Percentiles rank a stretch among this genome's conserved stretches.
phyloP scores from a whole-genome alignment of 2,888 invertebrate genomes.

The Coenonympha glycerion region DNA sequence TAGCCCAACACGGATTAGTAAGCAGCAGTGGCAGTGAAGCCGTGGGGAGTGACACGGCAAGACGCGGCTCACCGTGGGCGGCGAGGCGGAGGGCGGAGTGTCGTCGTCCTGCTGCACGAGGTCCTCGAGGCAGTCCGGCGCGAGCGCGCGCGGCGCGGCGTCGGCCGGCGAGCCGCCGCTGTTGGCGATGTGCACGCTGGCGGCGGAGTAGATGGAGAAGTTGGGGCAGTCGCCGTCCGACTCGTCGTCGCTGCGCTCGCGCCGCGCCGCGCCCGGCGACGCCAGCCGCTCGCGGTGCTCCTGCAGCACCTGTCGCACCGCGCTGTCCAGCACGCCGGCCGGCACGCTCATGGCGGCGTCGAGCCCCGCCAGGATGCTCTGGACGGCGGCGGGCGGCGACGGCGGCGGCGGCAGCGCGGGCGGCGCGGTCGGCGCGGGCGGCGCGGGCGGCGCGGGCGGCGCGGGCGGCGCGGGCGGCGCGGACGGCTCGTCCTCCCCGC shows the following conservation, averaged over 20 bases:
- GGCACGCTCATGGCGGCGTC: constrained; percentile 42
- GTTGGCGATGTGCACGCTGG: constrained; percentile 84
- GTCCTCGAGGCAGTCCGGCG: constrained; percentile 37
- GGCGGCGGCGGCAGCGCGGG: constrained; percentile 37
- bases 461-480: constrained; percentile 15
- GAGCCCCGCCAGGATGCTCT: constrained; percentile 40
- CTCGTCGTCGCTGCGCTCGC: constrained; percentile 58
- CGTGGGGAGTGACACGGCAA: no score
- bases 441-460: constrained; percentile 10
- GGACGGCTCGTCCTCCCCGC: constrained; percentile 39
- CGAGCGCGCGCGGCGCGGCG: constrained; percentile 19
- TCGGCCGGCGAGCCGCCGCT: constrained; percentile 40
- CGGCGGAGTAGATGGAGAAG: constrained; percentile 88
- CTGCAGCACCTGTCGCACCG: constrained; percentile 55
- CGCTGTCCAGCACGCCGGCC: constrained; percentile 47
- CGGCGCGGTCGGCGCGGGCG: constrained; percentile 36
- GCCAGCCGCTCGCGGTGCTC: constrained; percentile 53
- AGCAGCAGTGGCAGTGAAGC: no score
- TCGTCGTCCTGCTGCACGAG: constrained; percentile 48
- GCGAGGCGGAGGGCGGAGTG: constrained; percentile 14
- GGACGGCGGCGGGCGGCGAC: constrained; percentile 41
- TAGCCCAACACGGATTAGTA: no score
- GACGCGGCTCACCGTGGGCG: not conserved
- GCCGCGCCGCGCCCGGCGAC: constrained; percentile 30
- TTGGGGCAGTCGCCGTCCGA: constrained; percentile 87